Evolutionary conservation across 1,140 invertebrate genomes (phyloP).

Genomic region (Archivesica marissinica): DNA sequence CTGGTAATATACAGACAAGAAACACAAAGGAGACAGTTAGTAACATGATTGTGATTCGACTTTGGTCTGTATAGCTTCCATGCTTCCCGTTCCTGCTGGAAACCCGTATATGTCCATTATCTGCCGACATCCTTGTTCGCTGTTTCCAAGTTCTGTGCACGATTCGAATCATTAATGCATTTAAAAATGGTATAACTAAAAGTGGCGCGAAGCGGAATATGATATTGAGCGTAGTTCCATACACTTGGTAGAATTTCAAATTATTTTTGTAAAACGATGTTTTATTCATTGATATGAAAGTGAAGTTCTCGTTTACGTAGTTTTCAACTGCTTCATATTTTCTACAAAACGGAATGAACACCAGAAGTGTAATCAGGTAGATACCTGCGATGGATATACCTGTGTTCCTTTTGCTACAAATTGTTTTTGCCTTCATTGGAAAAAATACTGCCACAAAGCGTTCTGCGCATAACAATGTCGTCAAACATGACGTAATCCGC

Average conservation of each 20-base stretch:
- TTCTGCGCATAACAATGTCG: conserved; percentile 74
- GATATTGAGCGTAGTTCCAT: conserved; percentile 73
- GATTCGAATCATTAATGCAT: conserved; percentile 70
- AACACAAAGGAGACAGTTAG: conserved; percentile 75
- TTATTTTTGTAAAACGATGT: conserved; percentile 69
- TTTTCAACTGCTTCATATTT: conserved; percentile 70
- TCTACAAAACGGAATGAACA: conserved; percentile 75
- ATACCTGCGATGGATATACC: conserved; percentile 68
- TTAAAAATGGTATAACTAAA: conserved; percentile 70
- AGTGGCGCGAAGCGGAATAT: conserved; percentile 75
- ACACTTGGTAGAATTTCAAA: conserved; percentile 69
- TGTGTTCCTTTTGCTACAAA: conserved; percentile 73
- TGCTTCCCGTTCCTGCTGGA: conserved; percentile 51
- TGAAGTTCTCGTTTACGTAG: conserved; percentile 47
- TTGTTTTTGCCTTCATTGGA: conserved; percentile 74
- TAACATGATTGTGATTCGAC: conserved; percentile 77
- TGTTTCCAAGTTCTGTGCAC: conserved; percentile 70
- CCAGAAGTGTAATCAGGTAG: conserved; percentile 70
- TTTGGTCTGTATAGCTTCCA: conserved; percentile 69
- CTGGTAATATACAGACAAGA: conserved; percentile 77
- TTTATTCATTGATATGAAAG: conserved; percentile 54
- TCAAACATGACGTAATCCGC: conserved; percentile 76
- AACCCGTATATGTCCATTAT: not conserved
- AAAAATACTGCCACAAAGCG: conserved; percentile 78
- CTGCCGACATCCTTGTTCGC: conserved; percentile 58